Conservation (phyloP, 2,797 vertebrate genomes). For the Silurus lanzhouensis region DNA sequence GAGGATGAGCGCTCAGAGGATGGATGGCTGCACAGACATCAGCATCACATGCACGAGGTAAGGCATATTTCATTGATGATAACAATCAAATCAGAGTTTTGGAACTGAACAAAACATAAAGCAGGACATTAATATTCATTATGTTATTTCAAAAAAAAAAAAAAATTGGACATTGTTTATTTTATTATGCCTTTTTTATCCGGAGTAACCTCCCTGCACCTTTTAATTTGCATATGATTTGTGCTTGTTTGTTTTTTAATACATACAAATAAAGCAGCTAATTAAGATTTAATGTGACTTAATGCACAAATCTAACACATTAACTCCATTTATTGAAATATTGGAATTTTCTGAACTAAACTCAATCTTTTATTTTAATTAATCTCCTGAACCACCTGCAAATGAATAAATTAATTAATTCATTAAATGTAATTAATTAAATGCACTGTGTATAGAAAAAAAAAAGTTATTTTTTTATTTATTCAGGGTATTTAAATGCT, state of each 20-base stretch:
- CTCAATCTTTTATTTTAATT: neutral
- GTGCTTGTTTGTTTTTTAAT: neutral
- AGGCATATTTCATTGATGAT: conserved; percentile 5
- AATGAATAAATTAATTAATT: neutral
- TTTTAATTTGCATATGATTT: neutral
- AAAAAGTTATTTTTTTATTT: neutral
- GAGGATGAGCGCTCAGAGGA: conserved; percentile 36
- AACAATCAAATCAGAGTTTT: neutral
- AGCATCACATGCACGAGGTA: conserved; percentile 51
- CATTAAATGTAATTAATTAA: neutral
- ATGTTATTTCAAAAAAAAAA: neutral
- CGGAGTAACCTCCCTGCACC: neutral
- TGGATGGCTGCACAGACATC: conserved; percentile 44
- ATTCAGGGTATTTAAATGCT: conserved; percentile 1
- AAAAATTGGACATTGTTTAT: neutral
- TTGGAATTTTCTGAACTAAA: neutral
- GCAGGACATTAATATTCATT: neutral
- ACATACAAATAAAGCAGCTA: neutral
- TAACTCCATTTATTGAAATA: neutral
- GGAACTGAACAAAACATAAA: neutral
- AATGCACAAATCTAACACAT: neutral
- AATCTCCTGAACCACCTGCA: neutral
- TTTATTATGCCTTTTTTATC: neutral
- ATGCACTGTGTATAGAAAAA: neutral
- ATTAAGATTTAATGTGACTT: neutral